Evolutionary conservation across 2,113 vertebrate genomes (phyloP), one percentile per base, ranked within the genome.

Genomic region (Rhegmatorhina hoffmannsi): DNA sequence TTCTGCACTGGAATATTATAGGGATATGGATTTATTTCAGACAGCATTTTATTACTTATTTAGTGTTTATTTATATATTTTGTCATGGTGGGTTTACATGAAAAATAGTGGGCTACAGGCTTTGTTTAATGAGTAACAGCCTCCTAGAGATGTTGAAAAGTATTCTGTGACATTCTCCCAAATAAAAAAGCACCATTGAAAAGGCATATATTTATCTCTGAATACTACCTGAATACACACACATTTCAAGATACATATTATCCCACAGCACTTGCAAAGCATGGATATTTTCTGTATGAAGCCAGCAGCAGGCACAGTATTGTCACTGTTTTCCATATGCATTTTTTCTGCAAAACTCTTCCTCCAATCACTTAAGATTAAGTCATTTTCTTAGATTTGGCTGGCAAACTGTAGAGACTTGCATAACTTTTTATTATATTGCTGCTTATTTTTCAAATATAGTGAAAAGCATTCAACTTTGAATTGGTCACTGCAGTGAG

Each of bases 1-100:
- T 96, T 96, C 78, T 85, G 31, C 26, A 82, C 25, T 63, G 21
- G 67, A 70, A 24, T 90, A 50, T 90, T 96, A 93, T 82, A 78
- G 68, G 13, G 12, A 84, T 72, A 81, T 1, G 21, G 56, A 92
- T 97, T 97, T 95, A 97, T 89, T 96, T 92, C 53, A 90, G 28
- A 60, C 49, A 97, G 64, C 4, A 7, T 68, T 72, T 92, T 77
- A 94, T 68, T 74, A 62, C 34, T 84, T 82, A 83, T 92, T 90
- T 90, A 94, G 93, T 89, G 20, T 93, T 89, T 92, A 95, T 94
- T 90, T 18, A 55, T 91, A 81, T 55, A 92, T 94, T 96, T 87
- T 50, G 88, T 74, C 58, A 46, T 21, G 40, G 50, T 67, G n/a
- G 19, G 20, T 87, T 96, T 95, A 94, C 78, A 94, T 44, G 18